These are phyloP conservation scores for Cyprinodon tularosa DNA, from an alignment of 2,113 vertebrate genomes.

Conservation along the genomic window DNA sequence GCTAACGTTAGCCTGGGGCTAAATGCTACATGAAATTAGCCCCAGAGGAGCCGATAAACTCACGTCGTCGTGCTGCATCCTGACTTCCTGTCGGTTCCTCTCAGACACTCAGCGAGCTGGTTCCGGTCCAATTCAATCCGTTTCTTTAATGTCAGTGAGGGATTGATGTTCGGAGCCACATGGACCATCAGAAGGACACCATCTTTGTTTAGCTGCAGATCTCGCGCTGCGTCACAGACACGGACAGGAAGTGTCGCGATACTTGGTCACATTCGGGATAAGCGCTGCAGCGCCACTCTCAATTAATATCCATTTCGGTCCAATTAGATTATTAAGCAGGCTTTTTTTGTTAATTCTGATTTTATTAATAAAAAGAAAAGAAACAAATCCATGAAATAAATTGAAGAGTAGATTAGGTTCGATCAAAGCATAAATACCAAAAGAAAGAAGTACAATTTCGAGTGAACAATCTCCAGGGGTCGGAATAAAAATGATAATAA, in stretches of 20 bases:
- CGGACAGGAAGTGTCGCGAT: slow-evolving; percentile 21
- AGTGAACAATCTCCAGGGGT: too few species aligned
- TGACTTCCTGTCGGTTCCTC: background rate
- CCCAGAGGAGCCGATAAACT: slow-evolving; percentile 23
- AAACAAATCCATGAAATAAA: too few species aligned
- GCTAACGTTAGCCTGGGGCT: slow-evolving; percentile 40
- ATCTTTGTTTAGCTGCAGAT: slow-evolving; percentile 54
- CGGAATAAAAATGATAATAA: too few species aligned
- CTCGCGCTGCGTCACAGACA: background rate
- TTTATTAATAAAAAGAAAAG: too few species aligned
- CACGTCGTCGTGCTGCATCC: slow-evolving; percentile 84
- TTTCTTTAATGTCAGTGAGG: rapidly evolving
- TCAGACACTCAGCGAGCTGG: rapidly evolving
- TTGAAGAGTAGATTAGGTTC: too few species aligned
- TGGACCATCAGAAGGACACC: slow-evolving; percentile 49
- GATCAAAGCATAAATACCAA: too few species aligned
- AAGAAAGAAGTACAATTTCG: too few species aligned
- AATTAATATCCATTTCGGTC: too few species aligned
- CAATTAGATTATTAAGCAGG: too few species aligned
- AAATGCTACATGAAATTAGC: background rate
- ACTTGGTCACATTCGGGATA: background rate
- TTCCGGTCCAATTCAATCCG: rapidly evolving
- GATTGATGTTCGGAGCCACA: slow-evolving; percentile 41
- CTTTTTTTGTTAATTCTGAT: too few species aligned
- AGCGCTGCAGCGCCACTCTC: too few species aligned